Conservation (phyloP, 35 echinoderm and acorn worm species). For the Nesometra sesokonis region DNA sequence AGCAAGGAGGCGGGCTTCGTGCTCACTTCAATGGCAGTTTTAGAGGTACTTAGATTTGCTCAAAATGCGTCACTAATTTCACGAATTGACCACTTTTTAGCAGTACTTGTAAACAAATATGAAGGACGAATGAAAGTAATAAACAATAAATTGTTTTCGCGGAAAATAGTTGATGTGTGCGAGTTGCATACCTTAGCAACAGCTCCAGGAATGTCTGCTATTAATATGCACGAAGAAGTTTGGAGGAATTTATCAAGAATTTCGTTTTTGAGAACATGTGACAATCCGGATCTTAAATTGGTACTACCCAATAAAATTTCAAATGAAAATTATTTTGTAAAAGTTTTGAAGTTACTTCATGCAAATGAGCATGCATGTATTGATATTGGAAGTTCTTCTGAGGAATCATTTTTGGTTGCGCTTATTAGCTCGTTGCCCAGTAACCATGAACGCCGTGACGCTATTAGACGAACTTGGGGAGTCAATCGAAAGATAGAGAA, state of each 20-base stretch:
- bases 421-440: conserved; percentile 57
- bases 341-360: conserved; percentile 34
- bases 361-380: conserved; percentile 44
- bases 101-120: not conserved
- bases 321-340: conserved; percentile 33
- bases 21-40: not conserved
- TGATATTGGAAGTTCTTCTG: not conserved
- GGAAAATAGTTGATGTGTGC: not conserved
- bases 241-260: not conserved
- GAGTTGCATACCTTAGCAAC: not conserved
- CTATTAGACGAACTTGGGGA: conserved; percentile 70
- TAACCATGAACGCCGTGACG: conserved; percentile 37
- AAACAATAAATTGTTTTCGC: not conserved
- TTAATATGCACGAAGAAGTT: not conserved
- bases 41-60: not conserved
- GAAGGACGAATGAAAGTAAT: not conserved
- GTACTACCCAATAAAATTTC: conserved; percentile 37
- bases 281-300: conserved; percentile 41
- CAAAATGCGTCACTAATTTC: not conserved
- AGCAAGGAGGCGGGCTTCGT: not conserved
- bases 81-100: not conserved
- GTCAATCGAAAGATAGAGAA: conserved; percentile 21
- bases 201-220: not conserved
- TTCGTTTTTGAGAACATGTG: not conserved
- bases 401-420: conserved; percentile 36